Base-by-base conservation (phyloP, 2,113 vertebrate species). In the Poeciliopsis retropinna region DNA sequence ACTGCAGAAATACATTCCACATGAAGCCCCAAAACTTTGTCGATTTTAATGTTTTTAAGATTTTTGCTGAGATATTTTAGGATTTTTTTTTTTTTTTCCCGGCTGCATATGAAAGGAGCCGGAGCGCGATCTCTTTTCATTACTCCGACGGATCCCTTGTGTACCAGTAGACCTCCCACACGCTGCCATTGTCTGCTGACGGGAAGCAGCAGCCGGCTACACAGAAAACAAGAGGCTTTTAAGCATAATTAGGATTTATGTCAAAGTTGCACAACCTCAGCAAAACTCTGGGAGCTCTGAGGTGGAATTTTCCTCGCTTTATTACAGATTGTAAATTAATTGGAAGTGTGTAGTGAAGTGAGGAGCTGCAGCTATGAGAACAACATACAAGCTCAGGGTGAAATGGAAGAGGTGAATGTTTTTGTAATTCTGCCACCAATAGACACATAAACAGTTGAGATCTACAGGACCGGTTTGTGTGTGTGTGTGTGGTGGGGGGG, bases 161-260 rank as follows among this genome's bases (percentile, higher is more conserved):
- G 65, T 62, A 62, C 79, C 37, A 70, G 72, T 17, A 81, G 86
- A 79, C 89, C 89, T 87, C 89, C 88, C 88, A 90, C 88, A 74
- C 78, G 30, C 30, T 28, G 73, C 79, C 84, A 78, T n/a, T 89
- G 91, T 88, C 84, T 85, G 84, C 90, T 85, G 85, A 87, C 86
- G 85, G 64, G 28, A 79, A 91, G 78, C 80, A 76, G 89, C 76
- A 77, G 84, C 84, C 79, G 67, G 73, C 80, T 77, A 73, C 79
- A 73, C 74, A 84, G 79, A 82, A 82, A 88, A 85, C 81, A 86
- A 86, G 85, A 84, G 75, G 67, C 81, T 83, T 85, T 89, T 75
- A 85, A 84, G 84, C 75, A 87, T 88, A 89, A 91, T 90, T 91
- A 91, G 88, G 82, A 67, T 76, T 71, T 69, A 88, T 89, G 81